Evolutionary conservation across 2,113 vertebrate genomes (phyloP), one percentile per base, ranked within the genome.

Genomic region (Cyanoliseus patagonus): DNA sequence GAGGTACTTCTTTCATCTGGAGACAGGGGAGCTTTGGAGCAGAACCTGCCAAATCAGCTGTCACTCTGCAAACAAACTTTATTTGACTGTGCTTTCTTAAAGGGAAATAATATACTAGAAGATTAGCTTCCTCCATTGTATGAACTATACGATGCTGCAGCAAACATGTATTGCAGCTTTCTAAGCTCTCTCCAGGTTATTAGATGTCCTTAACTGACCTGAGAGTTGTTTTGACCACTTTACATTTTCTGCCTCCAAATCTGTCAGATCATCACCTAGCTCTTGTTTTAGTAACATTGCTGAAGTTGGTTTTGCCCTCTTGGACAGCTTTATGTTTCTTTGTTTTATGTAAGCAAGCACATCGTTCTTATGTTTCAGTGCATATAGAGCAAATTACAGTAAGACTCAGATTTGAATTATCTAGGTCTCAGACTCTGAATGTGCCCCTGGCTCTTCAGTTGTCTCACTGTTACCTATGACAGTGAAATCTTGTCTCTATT

Each of bases 361-460:
- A 81, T 83, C 6, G 6, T 81, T 96, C 90, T 92, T 81, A 74
- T 49, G 68, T 89, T 90, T 46, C 8, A 94, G 42, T 33, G 57
- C 61, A n/a, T 94, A 83, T 28, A 69, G 10, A 53, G 5, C 19
- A 92, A 76, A 81, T 86, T 86, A 68, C 19, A 33, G 6, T 57
- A 53, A 66, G 46, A 51, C 30, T 88, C 17, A 68, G 25, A 81
- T 78, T 33, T 78, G 66, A 91, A 77, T 24, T 84, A 64, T 86
- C 69, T 91, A 46, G 31, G 24, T 72, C 52, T 95, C 84, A 72
- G 37, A 49, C 49, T 88, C 55, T 79, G 67, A 79, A 73, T 62
- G 13, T 87, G 83, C 86, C 69, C 15, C 67, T 88, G 84, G 88
- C 83, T 93, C 67, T 95, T 92, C 69, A 46, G 22, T 94, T 68